Percentiles rank a stretch among this genome's conserved stretches.
Conservation (phyloP, 2,113 vertebrate species). For the Oncorhynchus kisutch region DNA sequence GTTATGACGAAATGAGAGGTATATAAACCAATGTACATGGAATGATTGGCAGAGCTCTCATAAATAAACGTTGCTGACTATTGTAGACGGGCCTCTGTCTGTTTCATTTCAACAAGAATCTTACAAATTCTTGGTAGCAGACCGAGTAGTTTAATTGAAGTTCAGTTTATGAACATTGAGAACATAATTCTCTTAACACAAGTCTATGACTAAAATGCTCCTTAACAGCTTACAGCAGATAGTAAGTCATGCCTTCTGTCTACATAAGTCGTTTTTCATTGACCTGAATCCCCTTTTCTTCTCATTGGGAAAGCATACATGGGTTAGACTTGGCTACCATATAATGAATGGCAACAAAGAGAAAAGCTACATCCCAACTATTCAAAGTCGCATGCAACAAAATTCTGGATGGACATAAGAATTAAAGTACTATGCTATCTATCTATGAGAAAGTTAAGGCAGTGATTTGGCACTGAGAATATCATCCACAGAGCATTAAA, state of each 20-base stretch:
- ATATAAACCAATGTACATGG: too few relatives aligned
- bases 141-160: too few relatives aligned
- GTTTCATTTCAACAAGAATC: too few relatives aligned
- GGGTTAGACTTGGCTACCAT: background rate
- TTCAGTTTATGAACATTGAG: too few relatives aligned
- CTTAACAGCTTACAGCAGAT: too few relatives aligned
- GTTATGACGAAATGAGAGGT: too few relatives aligned
- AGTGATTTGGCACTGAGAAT: background rate
- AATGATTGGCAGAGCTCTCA: too few relatives aligned
- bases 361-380: background rate
- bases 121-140: too few relatives aligned
- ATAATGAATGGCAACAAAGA: background rate
- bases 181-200: too few relatives aligned
- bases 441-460: background rate
- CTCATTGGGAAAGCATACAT: background rate
- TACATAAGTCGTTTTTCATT: constrained; percentile 1
- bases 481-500: background rate
- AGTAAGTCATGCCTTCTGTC: background rate
- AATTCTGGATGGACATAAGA: background rate
- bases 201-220: too few relatives aligned
- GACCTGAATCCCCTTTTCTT: background rate
- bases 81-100: too few relatives aligned
- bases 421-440: background rate
- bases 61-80: too few relatives aligned
- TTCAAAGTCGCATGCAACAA: background rate